A percentile compares a stretch with the other conserved stretches of the same genome.
Evolutionary conservation across 1,140 invertebrate genomes (phyloP).

Genomic region (Gerris buenoi): DNA sequence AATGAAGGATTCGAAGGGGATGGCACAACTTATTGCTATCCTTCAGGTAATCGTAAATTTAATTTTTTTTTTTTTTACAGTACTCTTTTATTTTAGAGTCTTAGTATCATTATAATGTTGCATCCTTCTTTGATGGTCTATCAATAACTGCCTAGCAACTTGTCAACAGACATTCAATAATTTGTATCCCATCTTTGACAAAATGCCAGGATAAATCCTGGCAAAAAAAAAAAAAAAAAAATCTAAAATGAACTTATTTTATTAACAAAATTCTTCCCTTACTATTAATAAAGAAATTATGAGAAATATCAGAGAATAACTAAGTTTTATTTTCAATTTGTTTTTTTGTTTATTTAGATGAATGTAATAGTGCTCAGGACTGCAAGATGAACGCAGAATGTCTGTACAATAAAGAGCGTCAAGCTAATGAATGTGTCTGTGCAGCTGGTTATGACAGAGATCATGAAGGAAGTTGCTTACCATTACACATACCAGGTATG

Average conservation of each 20-base stretch:
- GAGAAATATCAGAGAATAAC: too few species aligned
- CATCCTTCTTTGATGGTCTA: too few species aligned
- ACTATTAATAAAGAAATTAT: too few species aligned
- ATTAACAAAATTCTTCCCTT: too few species aligned
- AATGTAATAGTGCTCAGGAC: conserved; percentile 49
- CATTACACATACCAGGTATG: background rate
- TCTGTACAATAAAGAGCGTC: conserved; percentile 37
- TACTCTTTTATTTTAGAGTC: conserved; percentile 3
- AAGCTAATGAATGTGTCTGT: conserved; percentile 53
- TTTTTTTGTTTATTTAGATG: conserved; percentile 31
- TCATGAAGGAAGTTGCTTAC: background rate
- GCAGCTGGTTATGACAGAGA: conserved; percentile 30
- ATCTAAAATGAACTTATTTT: too few species aligned
- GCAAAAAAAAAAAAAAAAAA: too few species aligned
- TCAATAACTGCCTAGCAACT: too few species aligned
- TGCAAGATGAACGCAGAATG: conserved; percentile 67
- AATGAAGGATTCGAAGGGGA: conserved; percentile 57
- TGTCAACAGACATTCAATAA: too few species aligned
- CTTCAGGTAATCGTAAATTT: conserved; percentile 35
- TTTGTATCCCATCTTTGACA: too few species aligned
- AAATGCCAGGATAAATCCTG: too few species aligned
- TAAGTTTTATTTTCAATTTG: too few species aligned
- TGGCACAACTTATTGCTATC: conserved; percentile 48
- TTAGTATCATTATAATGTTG: too few species aligned
- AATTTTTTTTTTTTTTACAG: conserved; percentile 23